phyloP scores from a whole-genome alignment of 1,140 invertebrate genomes.

The Drosophila setifemur region DNA sequence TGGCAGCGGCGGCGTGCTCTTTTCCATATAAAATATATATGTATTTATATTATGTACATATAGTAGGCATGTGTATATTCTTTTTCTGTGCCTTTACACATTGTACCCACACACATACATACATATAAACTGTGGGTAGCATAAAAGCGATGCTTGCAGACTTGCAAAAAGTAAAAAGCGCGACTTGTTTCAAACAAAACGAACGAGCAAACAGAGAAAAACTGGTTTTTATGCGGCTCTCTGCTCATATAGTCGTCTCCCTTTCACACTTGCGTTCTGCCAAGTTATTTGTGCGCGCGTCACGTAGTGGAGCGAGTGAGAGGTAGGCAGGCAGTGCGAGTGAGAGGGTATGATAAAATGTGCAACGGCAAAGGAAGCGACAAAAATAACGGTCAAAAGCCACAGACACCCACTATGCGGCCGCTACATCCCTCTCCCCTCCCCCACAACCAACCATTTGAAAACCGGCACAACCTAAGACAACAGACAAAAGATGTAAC shows the following conservation, averaged over 20 bases:
- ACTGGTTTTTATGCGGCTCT: slow-evolving; percentile 56
- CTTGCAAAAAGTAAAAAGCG: slow-evolving; percentile 62
- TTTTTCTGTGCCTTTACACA: slow-evolving; percentile 8
- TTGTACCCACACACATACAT: slow-evolving; percentile 33
- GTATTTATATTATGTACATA: slow-evolving; percentile 15
- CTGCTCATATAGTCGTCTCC: slow-evolving; percentile 34
- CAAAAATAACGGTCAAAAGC: slow-evolving; percentile 72
- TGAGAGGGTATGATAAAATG: slow-evolving; percentile 13
- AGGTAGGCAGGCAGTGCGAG: slow-evolving; percentile 6
- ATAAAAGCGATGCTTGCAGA: slow-evolving; percentile 54
- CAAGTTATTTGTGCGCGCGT: slow-evolving; percentile 15
- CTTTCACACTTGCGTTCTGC: slow-evolving; percentile 23
- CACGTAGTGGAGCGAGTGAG: slow-evolving; percentile 8
- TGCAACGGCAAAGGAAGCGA: slow-evolving; percentile 45
- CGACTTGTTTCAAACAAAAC: slow-evolving; percentile 72
- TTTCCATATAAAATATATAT: slow-evolving; percentile 28
- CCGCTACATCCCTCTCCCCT: neutral
- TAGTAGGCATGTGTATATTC: slow-evolving; percentile 11
- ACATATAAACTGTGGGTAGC: slow-evolving; percentile 28
- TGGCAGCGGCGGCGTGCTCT: slow-evolving; percentile 34
- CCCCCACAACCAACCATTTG: neutral
- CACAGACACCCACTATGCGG: slow-evolving; percentile 35
- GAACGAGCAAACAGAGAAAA: slow-evolving; percentile 39
- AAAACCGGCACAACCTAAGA: slow-evolving; percentile 52
- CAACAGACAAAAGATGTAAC: slow-evolving; percentile 68